These are phyloP conservation scores for Dreissena polymorpha DNA, from an alignment of 1,140 invertebrate genomes.

Conservation along the genomic window DNA sequence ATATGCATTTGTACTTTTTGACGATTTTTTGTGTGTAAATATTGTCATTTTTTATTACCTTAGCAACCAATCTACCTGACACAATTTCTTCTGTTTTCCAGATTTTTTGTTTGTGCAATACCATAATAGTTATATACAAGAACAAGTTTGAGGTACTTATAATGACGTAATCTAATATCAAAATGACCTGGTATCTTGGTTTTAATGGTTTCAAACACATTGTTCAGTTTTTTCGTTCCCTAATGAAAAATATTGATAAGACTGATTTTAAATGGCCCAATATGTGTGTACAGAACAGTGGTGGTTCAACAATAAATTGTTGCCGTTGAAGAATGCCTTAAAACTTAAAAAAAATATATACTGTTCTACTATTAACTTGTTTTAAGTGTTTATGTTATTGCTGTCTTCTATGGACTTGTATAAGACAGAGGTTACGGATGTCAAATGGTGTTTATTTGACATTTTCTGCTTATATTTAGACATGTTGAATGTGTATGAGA, in stretches of 20 bases:
- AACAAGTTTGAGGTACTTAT: background rate
- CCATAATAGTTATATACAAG: background rate
- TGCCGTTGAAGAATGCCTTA: too few relatives aligned
- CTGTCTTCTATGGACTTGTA: background rate
- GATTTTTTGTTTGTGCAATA: slow-evolving; percentile 5
- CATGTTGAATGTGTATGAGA: slow-evolving; percentile 1
- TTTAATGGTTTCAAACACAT: background rate
- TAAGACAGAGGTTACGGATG: background rate
- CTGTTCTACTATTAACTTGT: too few relatives aligned
- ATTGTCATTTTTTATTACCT: slow-evolving; percentile 43
- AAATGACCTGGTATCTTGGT: too few relatives aligned
- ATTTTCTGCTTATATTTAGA: background rate
- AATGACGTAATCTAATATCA: background rate
- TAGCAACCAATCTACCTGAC: slow-evolving; percentile 52
- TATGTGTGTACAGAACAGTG: background rate
- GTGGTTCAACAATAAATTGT: too few relatives aligned
- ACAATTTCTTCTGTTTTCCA: slow-evolving; percentile 11
- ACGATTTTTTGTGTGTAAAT: slow-evolving; percentile 50
- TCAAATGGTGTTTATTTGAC: background rate
- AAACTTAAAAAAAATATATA: too few relatives aligned
- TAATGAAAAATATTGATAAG: background rate
- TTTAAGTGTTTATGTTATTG: background rate
- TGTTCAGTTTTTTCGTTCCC: background rate
- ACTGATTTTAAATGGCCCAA: background rate
- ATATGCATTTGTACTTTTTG: slow-evolving; percentile 51